Evolutionary conservation across 2,888 invertebrate species (phyloP), one percentile per base, ranked within the genome.

Genomic region (Lampropteryx suffumata): DNA sequence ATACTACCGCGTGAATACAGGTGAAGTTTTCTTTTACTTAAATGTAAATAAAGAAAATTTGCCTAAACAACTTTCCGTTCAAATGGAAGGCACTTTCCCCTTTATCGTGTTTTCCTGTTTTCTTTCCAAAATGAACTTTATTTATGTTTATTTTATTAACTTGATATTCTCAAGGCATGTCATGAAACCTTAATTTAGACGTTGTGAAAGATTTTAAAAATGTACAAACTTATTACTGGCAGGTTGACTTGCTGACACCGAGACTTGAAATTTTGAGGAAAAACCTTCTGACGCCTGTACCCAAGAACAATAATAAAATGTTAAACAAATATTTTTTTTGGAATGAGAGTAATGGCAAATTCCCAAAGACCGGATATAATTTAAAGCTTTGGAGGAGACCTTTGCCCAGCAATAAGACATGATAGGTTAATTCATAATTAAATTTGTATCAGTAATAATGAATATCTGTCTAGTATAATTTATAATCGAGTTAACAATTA

Each of bases 31-130:
- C 72, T 69, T 65, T 61, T 65, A 65, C 67, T 62, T 61, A 62
- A 70, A 70, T 68, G 65, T 71, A 70, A 76, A 75, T 74, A 75
- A 74, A 74, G 69, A 69, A 75, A 74, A 75, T 72, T 74, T 73
- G 64, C 71, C 68, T 69, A 69, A 75, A 74, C 69, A 76, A 76
- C 75, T 76, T 77, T 74, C 69, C 64, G 71, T 72, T 71, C 69
- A 70, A 76, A 74, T 71, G 69, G 71, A 73, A 69, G 61, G 60
- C 67, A 59, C 63, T 62, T 70, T 65, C 69, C 71, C 71, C 69
- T 75, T 76, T 72, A 73, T 71, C 67, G 69, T 64, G 62, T 73
- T 73, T 76, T 68, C 69, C 66, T 68, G 69, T 71, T 74, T 51
- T 66, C 65, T 61, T 61, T 71, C 51, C 61, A 65, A 67, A 71